Evolutionary conservation across 2,888 invertebrate species (phyloP).

Genomic region (Adela reaumurella): DNA sequence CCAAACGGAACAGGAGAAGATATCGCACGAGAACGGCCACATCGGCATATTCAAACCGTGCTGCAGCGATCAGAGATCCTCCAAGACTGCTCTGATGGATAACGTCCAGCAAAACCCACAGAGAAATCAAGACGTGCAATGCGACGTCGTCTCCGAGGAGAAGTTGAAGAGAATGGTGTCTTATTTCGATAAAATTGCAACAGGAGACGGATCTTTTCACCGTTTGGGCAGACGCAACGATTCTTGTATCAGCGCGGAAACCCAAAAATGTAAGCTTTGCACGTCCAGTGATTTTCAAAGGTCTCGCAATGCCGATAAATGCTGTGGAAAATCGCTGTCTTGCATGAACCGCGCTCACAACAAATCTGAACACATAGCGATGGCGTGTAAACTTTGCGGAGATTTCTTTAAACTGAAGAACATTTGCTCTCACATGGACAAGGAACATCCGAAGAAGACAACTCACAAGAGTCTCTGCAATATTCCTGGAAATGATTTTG

Average conservation of each 20-base stretch:
- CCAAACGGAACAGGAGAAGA: slow-evolving; percentile 25
- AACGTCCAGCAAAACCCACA: slow-evolving; percentile 13
- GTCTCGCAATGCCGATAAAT: no score
- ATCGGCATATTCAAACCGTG: slow-evolving; percentile 29
- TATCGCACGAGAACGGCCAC: slow-evolving; percentile 36
- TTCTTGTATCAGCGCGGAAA: no score
- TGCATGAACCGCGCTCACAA: no score
- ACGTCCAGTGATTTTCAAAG: no score
- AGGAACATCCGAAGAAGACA: slow-evolving; percentile 30
- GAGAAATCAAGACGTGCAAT: slow-evolving; percentile 25
- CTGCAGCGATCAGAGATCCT: slow-evolving; percentile 7
- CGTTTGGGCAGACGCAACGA: slow-evolving; percentile 13
- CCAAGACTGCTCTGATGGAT: slow-evolving; percentile 16
- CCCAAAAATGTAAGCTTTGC: no score
- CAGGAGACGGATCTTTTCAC: slow-evolving; percentile 24
- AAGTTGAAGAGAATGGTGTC: slow-evolving; percentile 43
- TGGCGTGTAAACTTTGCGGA: slow-evolving; percentile 29
- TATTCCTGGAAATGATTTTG: slow-evolving; percentile 12
- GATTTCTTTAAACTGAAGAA: slow-evolving; percentile 31
- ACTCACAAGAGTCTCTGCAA: slow-evolving; percentile 29
- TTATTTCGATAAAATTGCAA: slow-evolving; percentile 34
- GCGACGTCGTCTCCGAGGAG: slow-evolving; percentile 25
- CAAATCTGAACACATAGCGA: slow-evolving; percentile 11
- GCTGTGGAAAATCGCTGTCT: slow-evolving; percentile 8
- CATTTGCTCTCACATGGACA: slow-evolving; percentile 28